Percentiles rank a stretch among this genome's conserved stretches.
phyloP scores from a whole-genome alignment of 2,888 invertebrate genomes.

The Drosophila tripunctata region DNA sequence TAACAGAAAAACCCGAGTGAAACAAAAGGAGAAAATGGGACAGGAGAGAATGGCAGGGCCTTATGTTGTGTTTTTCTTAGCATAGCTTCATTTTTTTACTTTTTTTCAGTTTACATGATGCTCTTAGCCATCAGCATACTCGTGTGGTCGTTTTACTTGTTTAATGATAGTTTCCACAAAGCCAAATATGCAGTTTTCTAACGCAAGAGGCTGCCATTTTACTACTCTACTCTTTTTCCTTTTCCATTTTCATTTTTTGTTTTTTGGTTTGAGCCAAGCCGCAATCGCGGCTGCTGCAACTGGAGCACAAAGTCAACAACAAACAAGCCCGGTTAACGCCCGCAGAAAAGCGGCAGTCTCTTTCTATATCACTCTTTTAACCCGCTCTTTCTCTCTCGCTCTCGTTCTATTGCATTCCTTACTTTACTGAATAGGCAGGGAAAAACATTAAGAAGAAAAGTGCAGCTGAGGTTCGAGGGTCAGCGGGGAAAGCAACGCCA shows the following conservation, averaged over 20 bases:
- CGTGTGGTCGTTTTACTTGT: constrained; percentile 62
- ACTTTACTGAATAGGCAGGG: constrained; percentile 15
- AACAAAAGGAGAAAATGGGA: background rate
- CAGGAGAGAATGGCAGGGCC: constrained; percentile 4
- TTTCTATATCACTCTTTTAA: background rate
- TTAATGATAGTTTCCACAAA: constrained; percentile 74
- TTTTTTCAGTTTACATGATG: constrained; percentile 21
- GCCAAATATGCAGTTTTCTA: constrained; percentile 64
- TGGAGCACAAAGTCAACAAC: constrained; percentile 77
- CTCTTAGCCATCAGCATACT: constrained; percentile 32
- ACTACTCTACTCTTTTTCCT: background rate
- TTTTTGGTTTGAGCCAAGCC: constrained; percentile 28
- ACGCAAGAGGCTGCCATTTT: constrained; percentile 17
- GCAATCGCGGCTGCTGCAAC: constrained; percentile 58
- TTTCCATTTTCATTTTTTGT: background rate
- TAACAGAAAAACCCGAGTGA: background rate
- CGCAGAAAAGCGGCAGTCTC: constrained; percentile 58
- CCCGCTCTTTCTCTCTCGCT: background rate
- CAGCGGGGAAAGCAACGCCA: constrained; percentile 20
- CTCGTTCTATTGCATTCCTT: background rate
- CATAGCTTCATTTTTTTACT: constrained; percentile 22
- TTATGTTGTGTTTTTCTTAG: constrained; percentile 38
- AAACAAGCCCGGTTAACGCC: constrained; percentile 71
- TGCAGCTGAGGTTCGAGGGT: background rate
- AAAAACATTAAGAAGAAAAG: constrained; percentile 27